phyloP scores from a whole-genome alignment of 2,797 vertebrate species.

The Basileuterus tristriatus region DNA sequence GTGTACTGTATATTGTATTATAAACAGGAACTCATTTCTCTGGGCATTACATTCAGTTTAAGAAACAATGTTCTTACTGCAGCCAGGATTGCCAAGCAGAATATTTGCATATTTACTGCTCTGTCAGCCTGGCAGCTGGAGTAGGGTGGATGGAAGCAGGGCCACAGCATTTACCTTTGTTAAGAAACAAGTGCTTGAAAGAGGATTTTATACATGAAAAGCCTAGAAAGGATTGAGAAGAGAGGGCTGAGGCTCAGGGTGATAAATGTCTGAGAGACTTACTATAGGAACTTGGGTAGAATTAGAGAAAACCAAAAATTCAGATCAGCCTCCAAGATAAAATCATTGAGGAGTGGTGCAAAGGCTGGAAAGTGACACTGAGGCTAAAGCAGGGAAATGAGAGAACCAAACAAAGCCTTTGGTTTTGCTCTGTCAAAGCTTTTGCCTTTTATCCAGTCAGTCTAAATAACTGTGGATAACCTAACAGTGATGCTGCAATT shows the following conservation, averaged over 20 bases:
- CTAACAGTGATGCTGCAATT: background rate
- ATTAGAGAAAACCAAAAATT: background rate
- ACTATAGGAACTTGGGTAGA: background rate
- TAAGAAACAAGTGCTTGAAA: background rate
- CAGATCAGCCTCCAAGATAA: background rate
- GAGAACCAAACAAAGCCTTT: background rate
- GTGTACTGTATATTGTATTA: background rate
- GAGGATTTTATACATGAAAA: background rate
- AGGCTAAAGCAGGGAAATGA: background rate
- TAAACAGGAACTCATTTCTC: background rate
- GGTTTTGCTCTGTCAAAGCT: background rate
- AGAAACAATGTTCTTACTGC: background rate
- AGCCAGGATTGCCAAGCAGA: background rate
- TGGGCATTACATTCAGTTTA: background rate
- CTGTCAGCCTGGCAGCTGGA: background rate
- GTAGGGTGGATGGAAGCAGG: background rate
- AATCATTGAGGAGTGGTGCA: background rate
- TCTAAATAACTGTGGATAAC: background rate
- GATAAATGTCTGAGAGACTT: background rate
- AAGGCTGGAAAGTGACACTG: background rate
- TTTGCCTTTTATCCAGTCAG: background rate
- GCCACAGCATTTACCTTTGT: background rate
- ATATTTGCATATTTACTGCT: slow-evolving; percentile 4
- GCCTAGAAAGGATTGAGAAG: background rate
- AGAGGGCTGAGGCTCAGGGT: background rate